Conservation (phyloP, 2,113 vertebrate species). For the Loxodonta africana region DNA sequence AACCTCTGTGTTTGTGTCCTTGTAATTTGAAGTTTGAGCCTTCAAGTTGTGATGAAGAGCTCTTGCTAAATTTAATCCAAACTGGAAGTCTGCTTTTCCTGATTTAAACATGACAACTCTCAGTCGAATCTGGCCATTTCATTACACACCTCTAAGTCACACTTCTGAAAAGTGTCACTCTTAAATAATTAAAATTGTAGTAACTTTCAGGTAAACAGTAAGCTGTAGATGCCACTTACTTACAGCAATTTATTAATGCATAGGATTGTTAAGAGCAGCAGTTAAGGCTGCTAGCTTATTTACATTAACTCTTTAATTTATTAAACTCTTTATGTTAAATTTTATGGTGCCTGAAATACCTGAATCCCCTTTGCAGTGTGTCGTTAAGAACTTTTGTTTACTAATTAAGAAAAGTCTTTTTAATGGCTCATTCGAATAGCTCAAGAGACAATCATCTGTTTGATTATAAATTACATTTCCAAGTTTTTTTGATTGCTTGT, state of each 20-base stretch:
- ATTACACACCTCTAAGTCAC: not conserved
- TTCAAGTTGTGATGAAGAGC: not conserved
- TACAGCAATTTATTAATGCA: constrained; percentile 19
- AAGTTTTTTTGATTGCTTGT: not conserved
- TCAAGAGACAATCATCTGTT: not conserved
- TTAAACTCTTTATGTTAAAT: not conserved
- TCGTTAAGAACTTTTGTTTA: not conserved
- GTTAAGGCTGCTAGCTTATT: not conserved
- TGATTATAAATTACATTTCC: constrained; percentile 2
- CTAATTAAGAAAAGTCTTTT: not conserved
- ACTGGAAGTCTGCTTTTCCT: not conserved
- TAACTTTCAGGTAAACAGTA: constrained; percentile 4
- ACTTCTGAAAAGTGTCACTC: not conserved
- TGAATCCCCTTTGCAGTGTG: not conserved
- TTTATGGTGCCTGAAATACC: not conserved
- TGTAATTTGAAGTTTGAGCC: constrained; percentile 8
- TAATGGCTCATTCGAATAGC: not conserved
- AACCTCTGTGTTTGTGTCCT: not conserved
- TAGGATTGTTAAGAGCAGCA: not conserved
- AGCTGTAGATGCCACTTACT: not conserved
- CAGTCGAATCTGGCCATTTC: not conserved
- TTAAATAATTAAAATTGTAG: not conserved
- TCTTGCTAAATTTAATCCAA: not conserved
- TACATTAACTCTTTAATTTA: not conserved
- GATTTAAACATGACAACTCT: constrained; percentile 30